These are phyloP conservation scores for Nineta flava DNA, from an alignment of 2,888 invertebrate species.

Conservation along the genomic window DNA sequence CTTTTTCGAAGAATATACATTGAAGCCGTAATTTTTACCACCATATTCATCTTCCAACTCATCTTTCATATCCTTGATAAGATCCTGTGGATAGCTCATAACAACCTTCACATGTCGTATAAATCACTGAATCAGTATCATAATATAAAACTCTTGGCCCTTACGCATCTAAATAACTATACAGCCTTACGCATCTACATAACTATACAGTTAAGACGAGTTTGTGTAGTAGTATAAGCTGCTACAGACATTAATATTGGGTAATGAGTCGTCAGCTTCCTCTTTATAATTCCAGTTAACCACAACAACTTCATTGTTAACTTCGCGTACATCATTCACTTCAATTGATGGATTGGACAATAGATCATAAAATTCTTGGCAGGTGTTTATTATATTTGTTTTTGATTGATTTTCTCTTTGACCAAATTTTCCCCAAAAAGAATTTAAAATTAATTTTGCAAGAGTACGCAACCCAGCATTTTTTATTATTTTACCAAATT, in stretches of 20 bases:
- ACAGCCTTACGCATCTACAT: no score
- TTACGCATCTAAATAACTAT: constrained; percentile 18
- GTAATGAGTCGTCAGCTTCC: constrained; percentile 10
- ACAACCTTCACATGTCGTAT: no score
- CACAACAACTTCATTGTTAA: constrained; percentile 13
- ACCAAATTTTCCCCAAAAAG: constrained; percentile 14
- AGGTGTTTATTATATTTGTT: constrained; percentile 9
- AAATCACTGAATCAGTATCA: no score
- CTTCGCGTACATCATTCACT: constrained; percentile 10
- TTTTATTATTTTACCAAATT: constrained; percentile 6
- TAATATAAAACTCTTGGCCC: constrained; percentile 19
- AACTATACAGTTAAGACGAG: constrained; percentile 19
- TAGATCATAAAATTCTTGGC: constrained; percentile 11
- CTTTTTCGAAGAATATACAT: no score
- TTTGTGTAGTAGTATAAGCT: no score
- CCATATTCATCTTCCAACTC: no score
- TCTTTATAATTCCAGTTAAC: constrained; percentile 13
- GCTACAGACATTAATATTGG: constrained; percentile 20
- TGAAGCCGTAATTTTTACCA: no score
- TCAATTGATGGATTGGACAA: constrained; percentile 12
- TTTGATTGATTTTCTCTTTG: constrained; percentile 12
- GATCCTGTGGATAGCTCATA: no score
- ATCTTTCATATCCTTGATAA: no score
- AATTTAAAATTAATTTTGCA: constrained; percentile 15
- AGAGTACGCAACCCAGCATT: constrained; percentile 12